Conservation (phyloP, 2,888 invertebrate species). For the Busseola fusca region DNA sequence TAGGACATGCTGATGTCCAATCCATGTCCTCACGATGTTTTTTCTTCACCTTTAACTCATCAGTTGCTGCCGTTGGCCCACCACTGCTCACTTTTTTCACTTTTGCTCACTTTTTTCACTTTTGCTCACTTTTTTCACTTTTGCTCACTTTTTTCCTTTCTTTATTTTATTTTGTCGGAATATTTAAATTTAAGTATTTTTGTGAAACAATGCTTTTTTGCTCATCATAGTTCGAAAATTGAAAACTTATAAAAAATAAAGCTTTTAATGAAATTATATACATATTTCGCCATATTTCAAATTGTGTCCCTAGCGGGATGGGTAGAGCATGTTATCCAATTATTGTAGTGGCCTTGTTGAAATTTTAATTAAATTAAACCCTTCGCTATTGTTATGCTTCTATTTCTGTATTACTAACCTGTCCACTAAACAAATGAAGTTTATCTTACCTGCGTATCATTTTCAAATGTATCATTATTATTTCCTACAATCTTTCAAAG, state of each 20-base stretch:
- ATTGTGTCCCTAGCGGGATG: slow-evolving; percentile 41
- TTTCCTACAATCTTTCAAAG: neutral
- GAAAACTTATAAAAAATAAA: slow-evolving; percentile 33
- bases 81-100: no score
- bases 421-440: neutral
- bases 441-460: neutral
- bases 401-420: slow-evolving; percentile 4
- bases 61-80: no score
- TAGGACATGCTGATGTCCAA: no score
- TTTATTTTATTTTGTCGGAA: no score
- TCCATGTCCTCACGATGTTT: no score
- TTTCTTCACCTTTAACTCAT: no score
- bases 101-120: no score
- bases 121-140: no score
- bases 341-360: slow-evolving; percentile 48
- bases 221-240: slow-evolving; percentile 19
- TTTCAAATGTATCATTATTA: neutral
- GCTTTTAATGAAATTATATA: slow-evolving; percentile 55
- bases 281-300: slow-evolving; percentile 48
- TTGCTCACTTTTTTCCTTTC: neutral
- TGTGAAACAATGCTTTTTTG: neutral
- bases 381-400: slow-evolving; percentile 28
- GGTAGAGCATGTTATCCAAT: slow-evolving; percentile 47
- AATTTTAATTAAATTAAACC: slow-evolving; percentile 52
- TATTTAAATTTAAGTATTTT: neutral